Conservation (phyloP, 2,888 invertebrate genomes). For the Tetragonula carbonaria region DNA sequence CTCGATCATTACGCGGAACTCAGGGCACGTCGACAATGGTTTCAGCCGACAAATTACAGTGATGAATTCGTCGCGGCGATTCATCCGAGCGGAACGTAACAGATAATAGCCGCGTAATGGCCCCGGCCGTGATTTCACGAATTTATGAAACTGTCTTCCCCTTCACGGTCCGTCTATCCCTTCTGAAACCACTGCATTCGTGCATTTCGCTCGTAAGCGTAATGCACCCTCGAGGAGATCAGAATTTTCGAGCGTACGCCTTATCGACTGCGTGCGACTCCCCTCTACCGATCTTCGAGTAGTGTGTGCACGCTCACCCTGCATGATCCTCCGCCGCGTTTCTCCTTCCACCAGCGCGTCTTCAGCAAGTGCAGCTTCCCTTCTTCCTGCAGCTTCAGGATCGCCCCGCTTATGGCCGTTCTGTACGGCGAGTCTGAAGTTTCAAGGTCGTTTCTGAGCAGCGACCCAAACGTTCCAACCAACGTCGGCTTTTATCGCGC, state of each 20-base stretch:
- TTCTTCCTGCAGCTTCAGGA: slow-evolving; percentile 97
- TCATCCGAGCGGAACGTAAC: slow-evolving; percentile 19
- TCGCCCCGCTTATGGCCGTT: slow-evolving; percentile 96
- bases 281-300: background rate
- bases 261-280: slow-evolving; percentile 41
- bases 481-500: slow-evolving; percentile 50
- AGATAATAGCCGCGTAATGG: slow-evolving; percentile 34
- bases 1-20: background rate
- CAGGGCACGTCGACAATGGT: background rate
- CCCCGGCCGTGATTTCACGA: slow-evolving; percentile 56
- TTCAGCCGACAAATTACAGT: slow-evolving; percentile 22
- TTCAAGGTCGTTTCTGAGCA: slow-evolving; percentile 60
- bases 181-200: background rate
- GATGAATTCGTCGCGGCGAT: slow-evolving; percentile 9
- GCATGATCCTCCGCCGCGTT: slow-evolving; percentile 94
- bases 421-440: slow-evolving; percentile 95
- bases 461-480: background rate
- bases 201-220: background rate
- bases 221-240: slow-evolving; percentile 20
- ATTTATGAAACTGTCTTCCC: slow-evolving; percentile 61
- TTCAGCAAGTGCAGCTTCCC: slow-evolving; percentile 96
- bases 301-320: slow-evolving; percentile 86
- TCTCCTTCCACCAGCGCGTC: slow-evolving; percentile 99
- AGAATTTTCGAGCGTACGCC: slow-evolving; percentile 42
- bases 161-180: background rate